phyloP scores from a whole-genome alignment of 1,140 invertebrate genomes.

The Meloidogyne hapla region DNA sequence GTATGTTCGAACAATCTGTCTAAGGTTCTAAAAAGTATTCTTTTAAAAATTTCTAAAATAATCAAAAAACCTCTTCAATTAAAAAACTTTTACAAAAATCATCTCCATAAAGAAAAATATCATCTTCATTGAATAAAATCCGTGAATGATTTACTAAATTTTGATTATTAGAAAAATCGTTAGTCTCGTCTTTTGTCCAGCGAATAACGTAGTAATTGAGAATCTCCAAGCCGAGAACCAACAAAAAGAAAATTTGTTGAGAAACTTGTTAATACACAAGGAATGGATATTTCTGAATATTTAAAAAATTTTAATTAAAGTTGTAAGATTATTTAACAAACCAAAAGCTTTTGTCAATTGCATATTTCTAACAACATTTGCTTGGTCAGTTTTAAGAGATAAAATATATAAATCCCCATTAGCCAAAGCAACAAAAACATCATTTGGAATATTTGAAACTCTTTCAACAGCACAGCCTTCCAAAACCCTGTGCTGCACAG shows the following conservation, averaged over 20 bases:
- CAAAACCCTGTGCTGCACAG: conserved; percentile 73
- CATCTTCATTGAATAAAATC: conserved; percentile 27
- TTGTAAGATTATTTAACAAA: background rate
- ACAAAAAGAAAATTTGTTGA: conserved; percentile 91
- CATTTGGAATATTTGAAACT: conserved; percentile 74
- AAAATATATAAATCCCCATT: conserved; percentile 88
- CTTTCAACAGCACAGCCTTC: conserved; percentile 76
- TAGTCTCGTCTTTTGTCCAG: conserved; percentile 13
- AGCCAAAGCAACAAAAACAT: conserved; percentile 85
- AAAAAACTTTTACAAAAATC: conserved; percentile 28
- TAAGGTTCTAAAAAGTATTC: background rate
- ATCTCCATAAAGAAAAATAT: conserved; percentile 36
- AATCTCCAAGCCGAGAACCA: conserved; percentile 79
- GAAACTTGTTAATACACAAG: conserved; percentile 81
- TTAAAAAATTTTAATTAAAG: too few species aligned
- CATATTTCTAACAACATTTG: conserved; percentile 75
- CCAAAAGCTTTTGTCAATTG: conserved; percentile 31
- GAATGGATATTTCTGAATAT: conserved; percentile 74
- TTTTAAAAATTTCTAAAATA: background rate
- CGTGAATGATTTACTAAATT: background rate
- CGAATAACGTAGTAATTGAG: conserved; percentile 20
- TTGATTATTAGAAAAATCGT: background rate
- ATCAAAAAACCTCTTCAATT: conserved; percentile 22
- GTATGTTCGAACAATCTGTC: conserved; percentile 10
- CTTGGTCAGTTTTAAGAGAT: conserved; percentile 88